These are phyloP conservation scores for Dolichoris vasculosae DNA, from an alignment of 1,140 invertebrate genomes.

Conservation along the genomic window DNA sequence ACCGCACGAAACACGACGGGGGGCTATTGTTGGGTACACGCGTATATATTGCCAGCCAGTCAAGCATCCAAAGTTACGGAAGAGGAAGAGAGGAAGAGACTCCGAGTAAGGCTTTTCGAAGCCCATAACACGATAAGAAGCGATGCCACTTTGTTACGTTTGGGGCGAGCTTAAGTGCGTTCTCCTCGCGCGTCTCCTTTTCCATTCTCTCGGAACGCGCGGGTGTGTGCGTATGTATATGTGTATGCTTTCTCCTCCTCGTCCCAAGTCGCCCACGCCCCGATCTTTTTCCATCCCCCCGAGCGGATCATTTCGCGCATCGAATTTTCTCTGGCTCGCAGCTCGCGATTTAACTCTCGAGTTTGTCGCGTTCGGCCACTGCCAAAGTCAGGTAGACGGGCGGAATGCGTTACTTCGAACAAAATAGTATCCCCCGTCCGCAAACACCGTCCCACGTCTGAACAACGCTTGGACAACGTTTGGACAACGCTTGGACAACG, in stretches of 20 bases:
- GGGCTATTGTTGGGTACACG: constrained; percentile 69
- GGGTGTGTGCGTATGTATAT: background rate
- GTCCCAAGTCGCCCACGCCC: constrained; percentile 57
- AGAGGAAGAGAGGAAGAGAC: constrained; percentile 19
- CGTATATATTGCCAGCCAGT: constrained; percentile 57
- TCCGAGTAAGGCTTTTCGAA: constrained; percentile 46
- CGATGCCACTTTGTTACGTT: constrained; percentile 71
- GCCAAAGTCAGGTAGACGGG: too few species aligned
- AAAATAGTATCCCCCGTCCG: too few species aligned
- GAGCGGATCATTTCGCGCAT: constrained; percentile 70
- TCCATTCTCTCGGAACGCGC: background rate
- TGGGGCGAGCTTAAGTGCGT: constrained; percentile 67
- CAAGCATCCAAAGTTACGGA: constrained; percentile 31
- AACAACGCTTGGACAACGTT: too few species aligned
- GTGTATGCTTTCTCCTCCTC: background rate
- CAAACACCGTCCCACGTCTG: too few species aligned
- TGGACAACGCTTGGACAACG: too few species aligned
- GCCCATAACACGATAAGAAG: constrained; percentile 73
- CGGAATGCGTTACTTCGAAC: too few species aligned
- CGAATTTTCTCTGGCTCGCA: constrained; percentile 60
- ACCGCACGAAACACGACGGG: constrained; percentile 69
- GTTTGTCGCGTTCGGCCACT: too few species aligned
- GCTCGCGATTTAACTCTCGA: background rate
- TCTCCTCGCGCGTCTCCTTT: constrained; percentile 1
- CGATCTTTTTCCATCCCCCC: constrained; percentile 51